phyloP scores from a whole-genome alignment of 2,113 vertebrate species.

The Cryptomyrus ogoouensis region DNA sequence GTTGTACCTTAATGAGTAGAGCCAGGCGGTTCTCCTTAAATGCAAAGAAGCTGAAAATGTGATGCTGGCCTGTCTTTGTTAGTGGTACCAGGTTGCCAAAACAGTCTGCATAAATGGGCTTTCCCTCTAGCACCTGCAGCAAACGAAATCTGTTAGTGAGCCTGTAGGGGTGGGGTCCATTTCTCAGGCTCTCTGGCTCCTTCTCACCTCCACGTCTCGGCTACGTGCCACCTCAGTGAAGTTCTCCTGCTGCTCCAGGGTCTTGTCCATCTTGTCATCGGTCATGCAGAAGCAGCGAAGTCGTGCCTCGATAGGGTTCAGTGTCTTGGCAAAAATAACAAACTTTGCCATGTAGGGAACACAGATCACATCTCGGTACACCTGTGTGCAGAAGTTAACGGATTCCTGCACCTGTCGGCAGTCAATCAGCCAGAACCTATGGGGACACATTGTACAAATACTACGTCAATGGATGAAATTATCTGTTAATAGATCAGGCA shows the following conservation, averaged over 20 bases:
- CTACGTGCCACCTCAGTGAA: constrained; percentile 95
- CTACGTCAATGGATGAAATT: constrained; percentile 4
- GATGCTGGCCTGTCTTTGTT: constrained; percentile 94
- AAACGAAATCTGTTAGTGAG: background rate
- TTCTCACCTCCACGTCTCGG: constrained; percentile 87
- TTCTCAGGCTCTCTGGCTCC: background rate
- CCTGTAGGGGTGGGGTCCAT: background rate
- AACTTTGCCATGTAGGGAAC: constrained; percentile 99
- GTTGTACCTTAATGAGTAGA: constrained; percentile 86
- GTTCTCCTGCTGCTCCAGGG: constrained; percentile 94
- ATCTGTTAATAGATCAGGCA: background rate
- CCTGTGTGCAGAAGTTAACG: constrained; percentile 84
- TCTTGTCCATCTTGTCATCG: constrained; percentile 97
- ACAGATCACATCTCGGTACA: constrained; percentile 96
- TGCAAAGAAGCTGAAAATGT: constrained; percentile 96
- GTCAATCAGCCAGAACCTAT: constrained; percentile 96
- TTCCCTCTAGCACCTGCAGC: constrained; percentile 87
- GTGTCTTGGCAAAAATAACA: constrained; percentile 95
- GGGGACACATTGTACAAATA: constrained; percentile 16
- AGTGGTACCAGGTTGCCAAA: constrained; percentile 95
- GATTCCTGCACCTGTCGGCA: constrained; percentile 94
- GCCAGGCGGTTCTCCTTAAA: constrained; percentile 97
- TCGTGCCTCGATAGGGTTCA: constrained; percentile 91
- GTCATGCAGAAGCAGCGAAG: constrained; percentile 98
- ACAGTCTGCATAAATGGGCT: constrained; percentile 96